phyloP scores from a whole-genome alignment of 2,797 vertebrate genomes.

The Enteromius paludinosus region DNA sequence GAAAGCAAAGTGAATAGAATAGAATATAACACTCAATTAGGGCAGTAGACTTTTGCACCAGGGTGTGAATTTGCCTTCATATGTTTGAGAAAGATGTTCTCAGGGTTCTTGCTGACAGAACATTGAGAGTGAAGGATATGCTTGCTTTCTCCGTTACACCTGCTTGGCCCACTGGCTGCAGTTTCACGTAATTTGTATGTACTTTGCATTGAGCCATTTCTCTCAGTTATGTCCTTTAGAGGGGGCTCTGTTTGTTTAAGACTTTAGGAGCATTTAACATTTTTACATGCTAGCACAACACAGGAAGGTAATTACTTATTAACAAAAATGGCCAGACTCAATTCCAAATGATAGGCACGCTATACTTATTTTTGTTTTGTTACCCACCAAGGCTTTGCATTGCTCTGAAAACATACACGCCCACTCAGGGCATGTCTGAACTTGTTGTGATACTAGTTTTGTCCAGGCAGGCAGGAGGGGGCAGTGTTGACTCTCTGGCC shows the following conservation, averaged over 20 bases:
- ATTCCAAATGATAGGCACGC: not conserved
- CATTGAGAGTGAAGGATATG: constrained; percentile 23
- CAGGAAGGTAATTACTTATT: constrained; percentile 17
- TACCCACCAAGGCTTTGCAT: not conserved
- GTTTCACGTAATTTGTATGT: constrained; percentile 21
- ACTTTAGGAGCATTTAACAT: constrained; percentile 13
- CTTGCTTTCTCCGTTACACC: constrained; percentile 38
- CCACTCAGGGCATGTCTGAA: constrained; percentile 51
- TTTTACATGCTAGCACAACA: constrained; percentile 16
- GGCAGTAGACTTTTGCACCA: constrained; percentile 3
- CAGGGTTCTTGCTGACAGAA: constrained; percentile 32
- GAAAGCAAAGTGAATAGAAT: constrained; percentile 39
- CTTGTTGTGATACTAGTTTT: constrained; percentile 52
- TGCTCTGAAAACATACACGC: constrained; percentile 13
- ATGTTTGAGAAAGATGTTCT: constrained; percentile 35
- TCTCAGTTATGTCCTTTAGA: constrained; percentile 7
- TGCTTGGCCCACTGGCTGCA: constrained; percentile 33
- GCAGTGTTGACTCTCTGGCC: constrained; percentile 54
- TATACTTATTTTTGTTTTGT: constrained; percentile 23
- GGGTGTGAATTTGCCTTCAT: constrained; percentile 33
- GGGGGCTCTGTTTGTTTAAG: constrained; percentile 17
- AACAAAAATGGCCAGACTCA: not conserved
- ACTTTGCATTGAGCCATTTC: constrained; percentile 19
- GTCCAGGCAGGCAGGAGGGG: constrained; percentile 51
- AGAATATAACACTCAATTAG: constrained; percentile 42